Base-by-base conservation (phyloP, 2,888 invertebrate genomes). In the Rambutsinella grinnellia region DNA sequence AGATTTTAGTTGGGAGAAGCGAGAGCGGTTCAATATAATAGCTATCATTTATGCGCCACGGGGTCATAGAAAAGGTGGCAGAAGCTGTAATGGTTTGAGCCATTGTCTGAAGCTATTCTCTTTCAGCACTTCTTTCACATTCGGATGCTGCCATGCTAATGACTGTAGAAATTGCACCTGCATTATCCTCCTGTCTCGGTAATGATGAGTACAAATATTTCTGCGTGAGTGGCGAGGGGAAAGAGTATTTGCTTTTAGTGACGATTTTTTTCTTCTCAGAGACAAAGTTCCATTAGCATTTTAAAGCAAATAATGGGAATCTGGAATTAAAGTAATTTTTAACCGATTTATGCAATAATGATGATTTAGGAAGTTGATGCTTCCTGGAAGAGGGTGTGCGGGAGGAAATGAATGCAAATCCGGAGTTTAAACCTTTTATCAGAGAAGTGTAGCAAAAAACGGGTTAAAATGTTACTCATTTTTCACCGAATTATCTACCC, bases 41-140 rank as follows among this genome's bases (percentile, higher is more conserved):
- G 71, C 63, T 56, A 71, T 71, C 71, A 51, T 71, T 71, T 71
- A 65, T 71, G 65, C 71, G 58, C 71, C 71, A 51, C 51, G 44
- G 71, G 70, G 65, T 65, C 71, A 65, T 71, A n/a, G 65, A 63
- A 65, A 71, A 71, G 71, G 63, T 63, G 63, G 71, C 56, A 71
- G 57, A 36, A 36, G 19, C 49, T 21, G 56, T 49, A 61, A 68
- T 51, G 58, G 60, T 58, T n/a, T 54, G n/a, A 49, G 49, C 49
- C 3, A 49, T 53, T 13, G 53, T 2, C 56, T 58, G 3, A 26
- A 56, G 53, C 62, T 46, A 62, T 69, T 69, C 44, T 69, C 69
- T 61, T 60, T 54, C 46, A 15, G 56, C 17, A 51, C 13, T 51
- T 51, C 8, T n/a, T n/a, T n/a, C n/a, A n/a, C n/a, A n/a, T n/a